These are phyloP conservation scores for Diploscapter pachys DNA, from an alignment of 1,140 invertebrate genomes.

Conservation along the genomic window DNA sequence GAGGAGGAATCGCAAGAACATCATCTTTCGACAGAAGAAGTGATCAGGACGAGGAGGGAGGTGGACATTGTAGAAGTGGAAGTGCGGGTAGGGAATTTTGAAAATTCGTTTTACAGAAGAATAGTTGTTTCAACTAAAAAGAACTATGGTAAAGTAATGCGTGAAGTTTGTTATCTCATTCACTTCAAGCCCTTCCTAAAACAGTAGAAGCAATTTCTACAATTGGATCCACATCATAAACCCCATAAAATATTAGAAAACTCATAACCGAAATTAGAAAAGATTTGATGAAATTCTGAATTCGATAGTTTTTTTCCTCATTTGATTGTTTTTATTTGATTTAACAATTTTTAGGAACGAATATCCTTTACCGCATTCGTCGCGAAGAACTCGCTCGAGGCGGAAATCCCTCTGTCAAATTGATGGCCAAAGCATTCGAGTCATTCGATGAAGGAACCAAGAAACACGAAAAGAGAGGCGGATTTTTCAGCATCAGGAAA, in stretches of 20 bases:
- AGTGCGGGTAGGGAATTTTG: conserved; percentile 4
- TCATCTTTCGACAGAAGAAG: conserved; percentile 28
- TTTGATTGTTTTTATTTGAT: too few species aligned
- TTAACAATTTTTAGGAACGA: conserved; percentile 40
- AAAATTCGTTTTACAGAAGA: not conserved
- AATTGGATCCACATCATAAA: too few species aligned
- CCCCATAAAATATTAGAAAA: too few species aligned
- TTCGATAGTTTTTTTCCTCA: too few species aligned
- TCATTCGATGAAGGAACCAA: conserved; percentile 38
- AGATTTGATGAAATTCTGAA: too few species aligned
- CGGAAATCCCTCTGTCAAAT: conserved; percentile 46
- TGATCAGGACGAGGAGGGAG: conserved; percentile 8
- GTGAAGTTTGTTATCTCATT: too few species aligned
- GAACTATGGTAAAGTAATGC: too few species aligned
- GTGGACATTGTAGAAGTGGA: conserved; percentile 1
- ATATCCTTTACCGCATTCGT: conserved; percentile 56
- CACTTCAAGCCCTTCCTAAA: too few species aligned
- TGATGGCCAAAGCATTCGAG: conserved; percentile 55
- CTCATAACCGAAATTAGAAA: too few species aligned
- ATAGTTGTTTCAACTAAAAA: not conserved
- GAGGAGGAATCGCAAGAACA: conserved; percentile 20
- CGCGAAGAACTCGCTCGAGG: conserved; percentile 54
- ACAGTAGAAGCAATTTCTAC: too few species aligned
- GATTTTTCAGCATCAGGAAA: conserved; percentile 51
- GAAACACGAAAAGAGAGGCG: conserved; percentile 31